A percentile compares a stretch with the other conserved stretches of the same genome.
Evolutionary conservation across 2,797 vertebrate genomes (phyloP).

Genomic region (Gymnoscopelus braueri): DNA sequence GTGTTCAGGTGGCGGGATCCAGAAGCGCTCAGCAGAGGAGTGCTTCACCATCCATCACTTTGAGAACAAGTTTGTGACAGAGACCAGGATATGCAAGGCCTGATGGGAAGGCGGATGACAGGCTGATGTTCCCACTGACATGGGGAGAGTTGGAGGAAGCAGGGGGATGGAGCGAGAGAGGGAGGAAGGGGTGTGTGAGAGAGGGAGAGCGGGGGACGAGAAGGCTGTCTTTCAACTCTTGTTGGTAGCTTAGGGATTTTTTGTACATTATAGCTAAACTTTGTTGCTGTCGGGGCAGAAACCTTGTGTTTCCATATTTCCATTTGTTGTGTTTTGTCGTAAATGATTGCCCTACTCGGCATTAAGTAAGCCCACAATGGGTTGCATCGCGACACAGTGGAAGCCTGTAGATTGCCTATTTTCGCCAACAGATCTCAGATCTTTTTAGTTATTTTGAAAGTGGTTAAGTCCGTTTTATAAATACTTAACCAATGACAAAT

Average conservation of each 20-base stretch:
- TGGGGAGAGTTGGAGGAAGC: background rate
- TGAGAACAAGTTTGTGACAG: conserved; percentile 91
- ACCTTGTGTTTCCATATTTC: no score
- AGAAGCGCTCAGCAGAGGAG: conserved; percentile 89
- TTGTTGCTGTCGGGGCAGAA: conserved; percentile 24
- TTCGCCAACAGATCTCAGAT: no score
- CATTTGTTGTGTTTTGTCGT: no score
- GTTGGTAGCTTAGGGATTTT: conserved; percentile 60
- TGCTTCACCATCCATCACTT: conserved; percentile 93
- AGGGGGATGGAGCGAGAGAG: background rate
- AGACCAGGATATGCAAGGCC: conserved; percentile 91
- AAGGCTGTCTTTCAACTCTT: conserved; percentile 49
- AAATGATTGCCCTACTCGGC: no score
- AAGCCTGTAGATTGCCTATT: no score
- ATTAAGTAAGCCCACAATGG: no score
- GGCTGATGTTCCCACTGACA: background rate
- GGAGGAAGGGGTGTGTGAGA: conserved; percentile 4
- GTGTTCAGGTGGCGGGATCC: conserved; percentile 80
- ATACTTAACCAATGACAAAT: no score
- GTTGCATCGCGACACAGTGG: no score
- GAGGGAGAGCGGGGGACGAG: background rate
- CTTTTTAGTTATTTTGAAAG: no score
- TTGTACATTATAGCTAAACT: conserved; percentile 64
- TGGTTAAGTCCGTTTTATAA: no score
- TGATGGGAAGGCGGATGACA: conserved; percentile 64